Conservation (phyloP, 2,797 vertebrate species). For the Choloepus didactylus region DNA sequence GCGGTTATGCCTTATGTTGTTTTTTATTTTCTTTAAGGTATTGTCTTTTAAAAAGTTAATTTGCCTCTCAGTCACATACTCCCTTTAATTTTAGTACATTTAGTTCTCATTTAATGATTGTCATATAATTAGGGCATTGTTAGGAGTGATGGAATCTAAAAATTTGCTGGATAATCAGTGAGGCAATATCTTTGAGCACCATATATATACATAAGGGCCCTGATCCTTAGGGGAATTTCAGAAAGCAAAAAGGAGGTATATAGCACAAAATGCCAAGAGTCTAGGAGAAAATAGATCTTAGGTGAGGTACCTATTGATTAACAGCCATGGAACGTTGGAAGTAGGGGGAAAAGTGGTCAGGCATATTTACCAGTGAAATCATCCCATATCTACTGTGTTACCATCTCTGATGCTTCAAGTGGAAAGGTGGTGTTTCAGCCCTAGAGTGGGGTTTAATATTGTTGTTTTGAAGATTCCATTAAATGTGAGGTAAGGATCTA, state of each 20-base stretch:
- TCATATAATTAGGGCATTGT: neutral
- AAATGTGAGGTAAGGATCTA: neutral
- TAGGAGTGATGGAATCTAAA: neutral
- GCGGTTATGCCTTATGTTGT: neutral
- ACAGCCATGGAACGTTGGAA: neutral
- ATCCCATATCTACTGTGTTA: neutral
- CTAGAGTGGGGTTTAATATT: neutral
- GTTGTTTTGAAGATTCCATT: neutral
- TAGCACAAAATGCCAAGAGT: neutral
- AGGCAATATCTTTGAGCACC: neutral
- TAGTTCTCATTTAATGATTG: neutral
- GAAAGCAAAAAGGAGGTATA: neutral
- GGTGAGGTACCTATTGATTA: neutral
- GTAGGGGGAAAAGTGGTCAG: neutral
- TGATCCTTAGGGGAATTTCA: neutral
- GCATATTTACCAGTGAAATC: neutral
- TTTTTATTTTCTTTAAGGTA: neutral
- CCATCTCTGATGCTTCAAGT: neutral
- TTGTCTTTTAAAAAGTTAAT: neutral
- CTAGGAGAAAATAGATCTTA: neutral
- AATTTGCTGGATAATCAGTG: neutral
- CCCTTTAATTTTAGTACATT: neutral
- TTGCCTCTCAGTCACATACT: neutral
- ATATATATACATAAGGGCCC: neutral
- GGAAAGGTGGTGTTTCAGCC: neutral